Percentiles rank a stretch among this genome's conserved stretches.
Conservation (phyloP, 2,888 invertebrate species). For the Cantharis lateralis region DNA sequence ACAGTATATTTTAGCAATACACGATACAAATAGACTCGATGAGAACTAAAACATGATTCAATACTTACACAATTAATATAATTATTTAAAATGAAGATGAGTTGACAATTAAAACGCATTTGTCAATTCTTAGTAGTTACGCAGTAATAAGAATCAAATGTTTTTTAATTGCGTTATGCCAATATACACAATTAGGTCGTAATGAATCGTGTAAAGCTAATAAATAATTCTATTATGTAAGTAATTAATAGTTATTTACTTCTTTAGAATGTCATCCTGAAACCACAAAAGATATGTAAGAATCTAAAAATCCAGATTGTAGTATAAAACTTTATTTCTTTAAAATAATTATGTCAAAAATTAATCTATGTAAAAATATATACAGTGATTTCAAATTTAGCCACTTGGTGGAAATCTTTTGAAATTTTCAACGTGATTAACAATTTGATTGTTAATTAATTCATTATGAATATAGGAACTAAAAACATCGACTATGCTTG, state of each 20-base stretch:
- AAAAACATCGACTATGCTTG: background rate
- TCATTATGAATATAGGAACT: background rate
- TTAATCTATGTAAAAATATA: background rate
- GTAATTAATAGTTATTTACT: constrained; percentile 10
- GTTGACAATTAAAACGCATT: background rate
- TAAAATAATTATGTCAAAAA: background rate
- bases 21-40: constrained; percentile 17
- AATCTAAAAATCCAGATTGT: constrained; percentile 28
- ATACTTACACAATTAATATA: constrained; percentile 2
- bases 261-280: constrained; percentile 36
- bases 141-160: background rate
- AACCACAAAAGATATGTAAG: constrained; percentile 40
- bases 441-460: background rate
- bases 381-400: background rate
- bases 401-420: background rate
- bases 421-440: background rate
- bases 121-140: background rate
- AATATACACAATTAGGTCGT: background rate
- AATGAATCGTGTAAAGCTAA: constrained; percentile 29
- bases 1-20: constrained; percentile 29
- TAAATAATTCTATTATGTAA: constrained; percentile 19
- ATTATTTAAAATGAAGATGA: background rate
- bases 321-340: background rate
- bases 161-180: background rate
- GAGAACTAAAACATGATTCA: constrained; percentile 1